A percentile compares a stretch with the other conserved stretches of the same genome.
Conservation (phyloP, 2,797 vertebrate species). For the Alectoris magna region DNA sequence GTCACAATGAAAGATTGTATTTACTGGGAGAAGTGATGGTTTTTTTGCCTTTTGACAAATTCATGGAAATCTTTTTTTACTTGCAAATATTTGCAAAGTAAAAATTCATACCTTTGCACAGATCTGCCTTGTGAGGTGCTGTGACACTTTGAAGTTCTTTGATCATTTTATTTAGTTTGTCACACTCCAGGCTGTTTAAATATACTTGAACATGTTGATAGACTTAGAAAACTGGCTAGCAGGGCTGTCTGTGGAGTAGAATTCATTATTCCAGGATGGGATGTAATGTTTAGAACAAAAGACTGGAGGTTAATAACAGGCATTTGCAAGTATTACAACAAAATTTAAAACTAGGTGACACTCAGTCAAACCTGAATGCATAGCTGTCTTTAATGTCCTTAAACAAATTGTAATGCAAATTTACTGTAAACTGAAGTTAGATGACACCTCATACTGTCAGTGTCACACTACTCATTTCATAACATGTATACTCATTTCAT, state of each 20-base stretch:
- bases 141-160: slow-evolving; percentile 72
- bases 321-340: slow-evolving; percentile 30
- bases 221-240: slow-evolving; percentile 46
- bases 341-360: slow-evolving; percentile 5
- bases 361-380: neutral
- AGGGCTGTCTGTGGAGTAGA: slow-evolving; percentile 36
- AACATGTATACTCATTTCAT: neutral
- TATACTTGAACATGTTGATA: slow-evolving; percentile 16
- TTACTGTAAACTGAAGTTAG: neutral
- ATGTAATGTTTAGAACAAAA: slow-evolving; percentile 34
- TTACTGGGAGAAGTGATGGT: slow-evolving; percentile 32
- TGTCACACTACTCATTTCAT: neutral
- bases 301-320: slow-evolving; percentile 21
- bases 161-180: slow-evolving; percentile 70
- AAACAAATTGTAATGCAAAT: neutral
- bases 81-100: slow-evolving; percentile 71
- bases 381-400: neutral
- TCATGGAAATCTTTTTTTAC: slow-evolving; percentile 63
- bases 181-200: slow-evolving; percentile 53
- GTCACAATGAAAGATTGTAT: slow-evolving; percentile 50
- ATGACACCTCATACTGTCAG: neutral
- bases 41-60: slow-evolving; percentile 65
- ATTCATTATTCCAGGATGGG: neutral
- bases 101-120: slow-evolving; percentile 56
- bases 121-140: slow-evolving; percentile 58